phyloP scores from a whole-genome alignment of 2,113 vertebrate species.

The Paraplagusia blochii region DNA sequence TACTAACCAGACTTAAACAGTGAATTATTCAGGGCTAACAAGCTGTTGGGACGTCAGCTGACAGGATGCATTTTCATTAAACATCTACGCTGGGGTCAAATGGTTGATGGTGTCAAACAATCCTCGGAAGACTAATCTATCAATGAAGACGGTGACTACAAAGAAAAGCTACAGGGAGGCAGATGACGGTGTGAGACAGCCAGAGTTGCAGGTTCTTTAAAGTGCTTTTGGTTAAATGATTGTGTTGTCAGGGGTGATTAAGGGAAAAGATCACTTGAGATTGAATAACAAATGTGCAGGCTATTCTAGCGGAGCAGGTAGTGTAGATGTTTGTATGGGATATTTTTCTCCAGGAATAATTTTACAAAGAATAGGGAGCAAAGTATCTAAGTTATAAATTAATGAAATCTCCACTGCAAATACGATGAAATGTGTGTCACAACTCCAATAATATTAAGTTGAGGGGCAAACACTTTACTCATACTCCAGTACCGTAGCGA shows the following conservation, averaged over 20 bases:
- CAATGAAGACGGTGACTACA: constrained; percentile 13
- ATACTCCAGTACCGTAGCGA: no score
- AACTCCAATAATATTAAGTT: no score
- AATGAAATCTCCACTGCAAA: no score
- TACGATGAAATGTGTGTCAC: no score
- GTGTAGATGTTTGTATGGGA: no score
- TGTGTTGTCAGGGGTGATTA: constrained; percentile 28
- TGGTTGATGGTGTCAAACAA: constrained; percentile 30
- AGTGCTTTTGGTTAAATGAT: constrained; percentile 30
- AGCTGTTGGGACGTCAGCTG: constrained; percentile 59
- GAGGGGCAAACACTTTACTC: no score
- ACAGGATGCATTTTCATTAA: constrained; percentile 65
- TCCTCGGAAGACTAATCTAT: constrained; percentile 1
- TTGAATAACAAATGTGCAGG: constrained; percentile 13
- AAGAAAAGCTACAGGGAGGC: background rate
- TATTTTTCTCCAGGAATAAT: no score
- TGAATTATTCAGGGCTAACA: constrained; percentile 74
- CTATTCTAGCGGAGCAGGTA: no score
- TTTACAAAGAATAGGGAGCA: no score
- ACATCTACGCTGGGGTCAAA: constrained; percentile 23
- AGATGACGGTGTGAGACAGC: background rate
- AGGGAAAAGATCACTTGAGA: constrained; percentile 33
- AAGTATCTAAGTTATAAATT: no score
- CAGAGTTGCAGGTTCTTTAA: constrained; percentile 6
- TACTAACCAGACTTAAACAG: constrained; percentile 38